Evolutionary conservation across 2,113 vertebrate species (phyloP).

Genomic region (Vulpes ferrilata): DNA sequence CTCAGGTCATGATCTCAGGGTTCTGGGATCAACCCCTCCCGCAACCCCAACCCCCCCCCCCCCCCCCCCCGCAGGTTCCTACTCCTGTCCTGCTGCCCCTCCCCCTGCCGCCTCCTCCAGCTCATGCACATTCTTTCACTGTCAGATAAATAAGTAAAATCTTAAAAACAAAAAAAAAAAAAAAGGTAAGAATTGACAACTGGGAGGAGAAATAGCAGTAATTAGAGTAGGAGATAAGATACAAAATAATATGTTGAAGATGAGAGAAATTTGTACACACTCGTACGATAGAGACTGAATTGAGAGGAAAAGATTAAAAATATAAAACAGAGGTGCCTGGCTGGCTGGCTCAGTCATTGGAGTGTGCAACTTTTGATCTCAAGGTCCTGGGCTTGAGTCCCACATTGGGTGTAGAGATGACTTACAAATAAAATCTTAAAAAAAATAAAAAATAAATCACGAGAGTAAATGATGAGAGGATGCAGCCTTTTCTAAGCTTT

Average conservation of each 20-base stretch:
- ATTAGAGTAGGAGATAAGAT: not conserved
- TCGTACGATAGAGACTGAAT: not conserved
- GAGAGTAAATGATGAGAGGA: not conserved
- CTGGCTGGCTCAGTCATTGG: not conserved
- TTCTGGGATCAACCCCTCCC: not conserved
- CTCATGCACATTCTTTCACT: not conserved
- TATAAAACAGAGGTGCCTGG: not conserved
- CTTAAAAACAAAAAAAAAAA: not conserved
- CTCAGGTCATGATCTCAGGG: no score
- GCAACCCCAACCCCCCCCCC: no score
- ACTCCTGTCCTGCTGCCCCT: not conserved
- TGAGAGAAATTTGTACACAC: not conserved
- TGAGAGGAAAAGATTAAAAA: conserved; percentile 2
- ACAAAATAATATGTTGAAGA: not conserved
- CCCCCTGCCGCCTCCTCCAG: not conserved
- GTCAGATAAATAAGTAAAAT: not conserved
- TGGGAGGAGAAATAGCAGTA: not conserved
- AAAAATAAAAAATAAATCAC: not conserved
- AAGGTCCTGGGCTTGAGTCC: not conserved
- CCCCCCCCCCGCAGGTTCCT: not conserved
- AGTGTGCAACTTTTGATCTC: not conserved
- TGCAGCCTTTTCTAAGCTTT: not conserved
- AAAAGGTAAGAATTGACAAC: not conserved
- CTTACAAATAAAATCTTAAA: no score
- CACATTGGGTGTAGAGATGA: no score